A percentile compares a stretch with the other conserved stretches of the same genome.
Evolutionary conservation across 2,888 invertebrate genomes (phyloP).

Genomic region (Sarcophaga variegata): DNA sequence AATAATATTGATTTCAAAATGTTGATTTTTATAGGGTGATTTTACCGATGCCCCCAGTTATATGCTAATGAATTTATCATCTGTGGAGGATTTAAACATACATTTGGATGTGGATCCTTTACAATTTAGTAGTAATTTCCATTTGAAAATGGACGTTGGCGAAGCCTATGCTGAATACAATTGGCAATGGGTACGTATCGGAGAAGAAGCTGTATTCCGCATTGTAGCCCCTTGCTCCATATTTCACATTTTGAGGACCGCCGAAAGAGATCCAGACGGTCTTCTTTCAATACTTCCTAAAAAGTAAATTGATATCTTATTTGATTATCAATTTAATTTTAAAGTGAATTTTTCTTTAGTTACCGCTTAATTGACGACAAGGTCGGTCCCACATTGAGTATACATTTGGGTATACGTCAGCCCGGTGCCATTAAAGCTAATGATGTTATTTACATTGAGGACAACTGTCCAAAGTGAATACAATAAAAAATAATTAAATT

Average conservation of each 20-base stretch:
- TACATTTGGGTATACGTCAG: conserved; percentile 82
- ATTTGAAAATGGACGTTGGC: conserved; percentile 84
- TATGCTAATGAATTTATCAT: conserved; percentile 86
- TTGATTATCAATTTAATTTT: background rate
- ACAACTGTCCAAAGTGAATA: conserved; percentile 50
- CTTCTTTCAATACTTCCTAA: conserved; percentile 87
- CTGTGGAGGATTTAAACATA: conserved; percentile 86
- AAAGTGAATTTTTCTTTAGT: conserved; percentile 35
- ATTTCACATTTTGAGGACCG: conserved; percentile 87
- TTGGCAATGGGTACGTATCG: conserved; percentile 88
- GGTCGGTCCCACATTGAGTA: conserved; percentile 82
- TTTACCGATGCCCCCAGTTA: conserved; percentile 87
- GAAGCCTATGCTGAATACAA: conserved; percentile 86
- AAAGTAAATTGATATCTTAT: conserved; percentile 81
- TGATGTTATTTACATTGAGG: conserved; percentile 83
- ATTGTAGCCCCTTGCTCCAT: conserved; percentile 79
- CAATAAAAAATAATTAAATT: background rate
- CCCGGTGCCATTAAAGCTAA: conserved; percentile 81
- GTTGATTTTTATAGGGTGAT: conserved; percentile 82
- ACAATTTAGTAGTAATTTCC: conserved; percentile 88
- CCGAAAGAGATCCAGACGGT: conserved; percentile 83
- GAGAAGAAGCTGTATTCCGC: conserved; percentile 72
- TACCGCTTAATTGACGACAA: conserved; percentile 75
- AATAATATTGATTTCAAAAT: background rate
- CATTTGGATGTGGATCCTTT: conserved; percentile 83